These are phyloP conservation scores for Athene noctua DNA, from an alignment of 2,113 vertebrate species.

Conservation along the genomic window DNA sequence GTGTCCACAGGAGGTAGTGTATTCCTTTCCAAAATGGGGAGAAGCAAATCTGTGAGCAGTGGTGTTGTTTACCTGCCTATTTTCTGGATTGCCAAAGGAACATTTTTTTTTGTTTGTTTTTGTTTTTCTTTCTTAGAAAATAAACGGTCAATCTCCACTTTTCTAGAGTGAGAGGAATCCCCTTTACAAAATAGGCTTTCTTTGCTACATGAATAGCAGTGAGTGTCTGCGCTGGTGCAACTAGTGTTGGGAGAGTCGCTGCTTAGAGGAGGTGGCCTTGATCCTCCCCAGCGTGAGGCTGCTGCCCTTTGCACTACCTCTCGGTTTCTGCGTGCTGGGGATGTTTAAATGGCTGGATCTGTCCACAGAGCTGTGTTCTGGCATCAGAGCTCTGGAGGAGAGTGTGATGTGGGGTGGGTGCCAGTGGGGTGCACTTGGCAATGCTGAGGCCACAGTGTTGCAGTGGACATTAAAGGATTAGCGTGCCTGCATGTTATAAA, in stretches of 20 bases:
- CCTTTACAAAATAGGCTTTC: background rate
- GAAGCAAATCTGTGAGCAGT: background rate
- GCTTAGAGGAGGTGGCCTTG: background rate
- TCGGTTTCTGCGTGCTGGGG: fast-evolving
- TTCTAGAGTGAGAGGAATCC: background rate
- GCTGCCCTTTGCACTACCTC: background rate
- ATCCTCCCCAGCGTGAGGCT: background rate
- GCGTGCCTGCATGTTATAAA: background rate
- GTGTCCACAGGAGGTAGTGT: background rate
- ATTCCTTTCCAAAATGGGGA: background rate
- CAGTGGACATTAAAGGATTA: background rate
- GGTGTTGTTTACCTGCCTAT: background rate
- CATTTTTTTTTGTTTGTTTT: no score
- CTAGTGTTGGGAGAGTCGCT: background rate
- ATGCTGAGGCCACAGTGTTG: background rate
- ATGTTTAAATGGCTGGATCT: background rate
- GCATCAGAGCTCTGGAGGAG: background rate
- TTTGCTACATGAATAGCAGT: background rate
- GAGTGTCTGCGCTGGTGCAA: background rate
- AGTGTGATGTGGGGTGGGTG: background rate
- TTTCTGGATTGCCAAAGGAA: background rate
- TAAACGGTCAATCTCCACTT: background rate
- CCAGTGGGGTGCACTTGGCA: fast-evolving
- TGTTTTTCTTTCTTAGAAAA: background rate
- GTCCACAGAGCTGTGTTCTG: background rate